Evolutionary conservation across 1,140 invertebrate genomes (phyloP), one percentile per base, ranked within the genome.

Genomic region (Chrysomallon squamiferum): DNA sequence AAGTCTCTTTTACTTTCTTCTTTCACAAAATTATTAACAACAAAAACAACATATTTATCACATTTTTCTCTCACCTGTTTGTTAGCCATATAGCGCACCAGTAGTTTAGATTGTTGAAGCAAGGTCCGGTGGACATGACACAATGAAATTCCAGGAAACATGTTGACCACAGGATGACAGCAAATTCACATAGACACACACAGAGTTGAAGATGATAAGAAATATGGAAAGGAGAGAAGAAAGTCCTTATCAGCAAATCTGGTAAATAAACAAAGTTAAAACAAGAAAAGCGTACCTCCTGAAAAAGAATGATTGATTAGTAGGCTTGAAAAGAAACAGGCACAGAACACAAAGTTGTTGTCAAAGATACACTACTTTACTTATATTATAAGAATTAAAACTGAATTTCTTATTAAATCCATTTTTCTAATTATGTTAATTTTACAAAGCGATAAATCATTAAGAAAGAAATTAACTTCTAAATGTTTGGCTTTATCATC

Each of bases 221-320:
- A 54, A 76, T 71, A 76, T 75, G 68, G 54, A 71, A 70, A 68
- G 66, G 69, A 65, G 72, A 71, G 69, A 47, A 71, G 64, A 71
- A 70, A 62, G 32, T 30, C 65, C 67, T 58, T 64, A 62, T 76
- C 72, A 74, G 69, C 68, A 74, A 69, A 71, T 72, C 69, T 70
- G 68, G 70, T 68, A 63, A 72, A 73, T 62, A 76, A 41, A 43
- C 33, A 45, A 41, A 27, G 29, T 18, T 5, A 45, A 38, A 64
- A 18, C 35, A 35, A 20, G 15, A 58, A 13, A 33, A 7, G 7
- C 25, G 32, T n/a, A 58, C 32, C 32, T 33, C 15, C 32, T 13
- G 25, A 38, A 27, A 58, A 33, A 50, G 4, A 64, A 33, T 20
- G 33, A 22, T 1, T 20, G 15, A 45, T 15, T 1, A 15, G 60